These are phyloP conservation scores for Metaphire vulgaris DNA, from an alignment of 1,140 invertebrate species.

Conservation along the genomic window DNA sequence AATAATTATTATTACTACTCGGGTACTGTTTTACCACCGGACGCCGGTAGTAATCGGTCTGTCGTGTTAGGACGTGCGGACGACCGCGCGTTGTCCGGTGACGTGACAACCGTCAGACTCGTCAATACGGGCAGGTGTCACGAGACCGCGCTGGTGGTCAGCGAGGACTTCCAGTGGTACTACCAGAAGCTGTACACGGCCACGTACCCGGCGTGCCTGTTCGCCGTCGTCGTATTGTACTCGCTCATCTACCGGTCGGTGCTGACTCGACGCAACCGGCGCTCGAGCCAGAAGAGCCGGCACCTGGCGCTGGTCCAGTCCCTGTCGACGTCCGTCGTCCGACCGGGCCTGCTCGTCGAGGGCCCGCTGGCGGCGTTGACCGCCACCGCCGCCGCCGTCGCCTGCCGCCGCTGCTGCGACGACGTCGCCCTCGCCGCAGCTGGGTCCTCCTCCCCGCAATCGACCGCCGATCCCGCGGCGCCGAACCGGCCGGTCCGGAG, in stretches of 20 bases:
- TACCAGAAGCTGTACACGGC: conserved; percentile 29
- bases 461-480: not conserved
- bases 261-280: conserved; percentile 23
- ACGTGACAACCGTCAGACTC: not conserved
- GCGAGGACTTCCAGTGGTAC: conserved; percentile 21
- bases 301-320: conserved; percentile 15
- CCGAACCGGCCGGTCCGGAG: not conserved
- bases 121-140: not conserved
- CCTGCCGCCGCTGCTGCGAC: not conserved
- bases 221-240: conserved; percentile 31
- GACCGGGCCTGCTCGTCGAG: not conserved
- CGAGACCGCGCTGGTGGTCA: conserved; percentile 17
- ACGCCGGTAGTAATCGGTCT: not conserved
- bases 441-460: not conserved
- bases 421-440: too few relatives aligned
- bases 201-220: conserved; percentile 27
- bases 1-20: too few relatives aligned
- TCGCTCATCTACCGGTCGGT: conserved; percentile 31
- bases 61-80: not conserved
- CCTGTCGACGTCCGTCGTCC: not conserved
- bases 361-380: not conserved
- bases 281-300: conserved; percentile 26
- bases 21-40: not conserved
- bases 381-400: too few relatives aligned
- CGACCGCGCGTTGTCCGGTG: not conserved